Conservation (phyloP, 2,797 vertebrate genomes). For the Ispidina lecontei region DNA sequence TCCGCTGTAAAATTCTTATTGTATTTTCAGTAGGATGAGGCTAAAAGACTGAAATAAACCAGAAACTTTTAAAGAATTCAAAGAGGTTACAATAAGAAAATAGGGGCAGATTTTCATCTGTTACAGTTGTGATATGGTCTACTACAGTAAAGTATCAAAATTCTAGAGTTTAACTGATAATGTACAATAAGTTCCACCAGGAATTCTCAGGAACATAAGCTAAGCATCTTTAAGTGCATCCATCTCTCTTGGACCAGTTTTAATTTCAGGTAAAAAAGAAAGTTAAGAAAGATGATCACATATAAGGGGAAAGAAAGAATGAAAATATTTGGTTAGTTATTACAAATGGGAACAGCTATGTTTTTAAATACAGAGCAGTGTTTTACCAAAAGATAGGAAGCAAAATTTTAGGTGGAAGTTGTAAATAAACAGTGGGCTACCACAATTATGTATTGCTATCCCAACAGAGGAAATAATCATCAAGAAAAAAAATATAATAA, state of each 20-base stretch:
- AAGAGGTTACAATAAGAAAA: neutral
- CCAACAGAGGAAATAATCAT: neutral
- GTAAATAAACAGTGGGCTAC: neutral
- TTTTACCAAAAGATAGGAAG: neutral
- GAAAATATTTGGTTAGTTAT: neutral
- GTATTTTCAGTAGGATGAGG: neutral
- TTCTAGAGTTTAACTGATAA: neutral
- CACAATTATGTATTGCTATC: neutral
- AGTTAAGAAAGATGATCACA: neutral
- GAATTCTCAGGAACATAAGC: neutral
- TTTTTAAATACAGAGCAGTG: neutral
- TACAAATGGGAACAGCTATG: neutral
- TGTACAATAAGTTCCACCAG: neutral
- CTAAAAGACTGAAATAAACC: neutral
- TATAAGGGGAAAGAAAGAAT: neutral
- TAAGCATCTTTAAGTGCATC: neutral
- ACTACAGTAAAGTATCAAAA: neutral
- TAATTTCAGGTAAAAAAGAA: neutral
- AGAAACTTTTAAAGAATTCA: neutral
- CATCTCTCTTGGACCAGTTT: neutral
- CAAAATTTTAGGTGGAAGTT: neutral
- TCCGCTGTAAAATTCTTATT: neutral
- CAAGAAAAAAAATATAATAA: neutral
- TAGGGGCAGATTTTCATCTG: neutral
- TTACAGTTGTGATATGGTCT: neutral